A percentile compares a stretch with the other conserved stretches of the same genome.
phyloP scores from a whole-genome alignment of 2,888 invertebrate species.

The Drosophila paracracens region DNA sequence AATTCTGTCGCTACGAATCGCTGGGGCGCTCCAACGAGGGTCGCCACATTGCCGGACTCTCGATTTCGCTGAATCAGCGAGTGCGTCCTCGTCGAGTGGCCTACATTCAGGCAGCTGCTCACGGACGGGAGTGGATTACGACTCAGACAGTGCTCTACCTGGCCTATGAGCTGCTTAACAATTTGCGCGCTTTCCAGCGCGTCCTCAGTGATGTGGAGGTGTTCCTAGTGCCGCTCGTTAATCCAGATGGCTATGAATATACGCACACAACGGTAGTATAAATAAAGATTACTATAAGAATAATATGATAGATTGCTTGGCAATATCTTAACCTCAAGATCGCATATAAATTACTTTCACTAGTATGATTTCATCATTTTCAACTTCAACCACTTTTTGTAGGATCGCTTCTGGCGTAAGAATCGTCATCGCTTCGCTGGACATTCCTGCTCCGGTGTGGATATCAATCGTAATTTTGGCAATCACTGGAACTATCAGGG shows the following conservation, averaged over 20 bases:
- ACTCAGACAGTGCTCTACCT: constrained; percentile 88
- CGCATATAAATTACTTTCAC: neutral
- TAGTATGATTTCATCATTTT: neutral
- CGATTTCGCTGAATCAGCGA: constrained; percentile 80
- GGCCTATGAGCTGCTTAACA: constrained; percentile 88
- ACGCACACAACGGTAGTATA: constrained; percentile 77
- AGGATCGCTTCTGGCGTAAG: constrained; percentile 88
- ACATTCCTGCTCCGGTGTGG: constrained; percentile 88
- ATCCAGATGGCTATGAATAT: constrained; percentile 85
- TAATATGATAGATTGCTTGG: neutral
- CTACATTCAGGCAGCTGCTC: constrained; percentile 83
- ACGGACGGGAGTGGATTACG: constrained; percentile 90
- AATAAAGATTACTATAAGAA: neutral
- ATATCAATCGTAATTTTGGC: constrained; percentile 92
- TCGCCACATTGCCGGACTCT: constrained; percentile 81
- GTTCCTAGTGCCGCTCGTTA: constrained; percentile 82
- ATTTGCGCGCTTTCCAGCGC: constrained; percentile 83
- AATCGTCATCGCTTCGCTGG: constrained; percentile 87
- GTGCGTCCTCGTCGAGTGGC: constrained; percentile 78
- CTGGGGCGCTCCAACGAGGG: constrained; percentile 83
- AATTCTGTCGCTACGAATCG: constrained; percentile 82
- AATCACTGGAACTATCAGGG: constrained; percentile 88
- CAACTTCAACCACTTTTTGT: neutral
- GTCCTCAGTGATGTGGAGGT: constrained; percentile 82
- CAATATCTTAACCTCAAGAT: neutral